Evolutionary conservation across 2,797 vertebrate species (phyloP), one percentile per base, ranked within the genome.

Genomic region (Octomys mimax): DNA sequence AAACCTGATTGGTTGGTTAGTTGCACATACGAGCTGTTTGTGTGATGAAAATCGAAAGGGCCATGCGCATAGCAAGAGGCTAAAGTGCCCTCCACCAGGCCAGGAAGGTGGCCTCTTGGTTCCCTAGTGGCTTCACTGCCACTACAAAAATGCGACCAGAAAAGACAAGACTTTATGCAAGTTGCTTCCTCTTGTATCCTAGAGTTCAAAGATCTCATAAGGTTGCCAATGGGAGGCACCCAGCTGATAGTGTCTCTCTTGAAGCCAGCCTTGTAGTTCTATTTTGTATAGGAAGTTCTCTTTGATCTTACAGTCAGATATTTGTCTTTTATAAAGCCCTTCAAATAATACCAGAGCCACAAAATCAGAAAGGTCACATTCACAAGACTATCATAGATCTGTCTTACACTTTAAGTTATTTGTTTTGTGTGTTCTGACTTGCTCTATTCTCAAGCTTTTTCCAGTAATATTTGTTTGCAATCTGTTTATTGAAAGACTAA

Each of bases 241-340:
- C 31, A 8, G 31, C 42, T 46, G 19, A 57, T 12, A 24, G 14
- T 36, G 19, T 33, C 61, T 31, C 79, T 87, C 86, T 92, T 80
- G 62, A 71, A 89, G 46, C 59, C 57, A 49, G 33, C 14, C 18
- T 39, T 91, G 85, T 70, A 6, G 57, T 79, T 80, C 89, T 75
- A 80, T 66, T 94, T 71, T 91, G 39, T 92, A 49, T 39, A 59
- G 86, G n/a, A 88, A 86, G 36, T 83, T 92, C 86, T 66, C 86
- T 77, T 95, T 97, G 89, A 66, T 92, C 89, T 91, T 68, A 86
- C 57, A 91, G 71, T n/a, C 31, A 85, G 71, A 78, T 71, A 52
- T 71, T 86, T 88, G 36, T 93, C 52, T 88, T 83, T 92, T 94
- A 26, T 4, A 64, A 92, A 92, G 49, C 46, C 8, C 68, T 92